Evolutionary conservation across 2,888 invertebrate species (phyloP).

Genomic region (Eilema caniola): DNA sequence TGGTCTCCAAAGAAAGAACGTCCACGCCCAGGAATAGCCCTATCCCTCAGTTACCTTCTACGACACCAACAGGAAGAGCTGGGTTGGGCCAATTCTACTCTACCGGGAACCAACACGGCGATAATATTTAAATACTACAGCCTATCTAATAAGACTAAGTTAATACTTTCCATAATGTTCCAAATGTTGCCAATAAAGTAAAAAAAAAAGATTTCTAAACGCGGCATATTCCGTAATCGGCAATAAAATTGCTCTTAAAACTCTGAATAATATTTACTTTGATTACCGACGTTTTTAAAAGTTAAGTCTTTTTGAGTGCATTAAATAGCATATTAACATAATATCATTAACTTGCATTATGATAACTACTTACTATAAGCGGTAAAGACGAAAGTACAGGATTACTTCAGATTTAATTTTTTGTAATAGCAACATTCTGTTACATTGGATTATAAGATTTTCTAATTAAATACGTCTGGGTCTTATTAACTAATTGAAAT

Average conservation of each 20-base stretch:
- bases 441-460: background rate
- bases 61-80: too few species aligned
- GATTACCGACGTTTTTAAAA: constrained; percentile 2
- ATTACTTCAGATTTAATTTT: background rate
- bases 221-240: background rate
- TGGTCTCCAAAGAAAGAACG: too few species aligned
- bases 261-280: background rate
- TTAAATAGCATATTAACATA: background rate
- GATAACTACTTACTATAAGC: background rate
- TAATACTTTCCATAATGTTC: background rate
- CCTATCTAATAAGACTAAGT: background rate
- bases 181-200: constrained; percentile 1
- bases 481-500: background rate
- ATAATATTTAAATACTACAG: too few species aligned
- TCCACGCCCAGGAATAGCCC: too few species aligned
- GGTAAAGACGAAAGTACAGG: background rate
- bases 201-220: background rate
- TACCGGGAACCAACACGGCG: too few species aligned
- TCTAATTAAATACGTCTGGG: background rate
- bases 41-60: too few species aligned
- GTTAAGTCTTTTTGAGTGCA: background rate
- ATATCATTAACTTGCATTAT: background rate
- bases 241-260: constrained; percentile 1
- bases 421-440: background rate
- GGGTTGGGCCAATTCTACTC: too few species aligned